Base-by-base conservation (phyloP, 2,888 invertebrate genomes). In the Aporophyla nigra region DNA sequence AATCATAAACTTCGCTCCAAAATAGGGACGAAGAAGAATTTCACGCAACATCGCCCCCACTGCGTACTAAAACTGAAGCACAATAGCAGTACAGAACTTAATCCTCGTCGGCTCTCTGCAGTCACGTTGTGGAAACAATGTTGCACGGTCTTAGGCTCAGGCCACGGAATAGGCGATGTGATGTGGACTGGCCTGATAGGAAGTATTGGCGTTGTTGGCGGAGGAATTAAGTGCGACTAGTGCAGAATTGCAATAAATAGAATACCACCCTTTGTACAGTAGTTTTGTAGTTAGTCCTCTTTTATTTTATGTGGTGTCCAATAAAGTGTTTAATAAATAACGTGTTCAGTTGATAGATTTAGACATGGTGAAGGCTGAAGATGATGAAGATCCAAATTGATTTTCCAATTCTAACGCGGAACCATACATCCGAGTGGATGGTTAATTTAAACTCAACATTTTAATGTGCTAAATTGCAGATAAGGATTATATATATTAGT, bases 101-200 rank as follows among this genome's bases (percentile, higher is more conserved):
- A 92, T 92, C 92, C 91, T 72, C 83, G 53, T 82, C 74, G 86
- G 83, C 85, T 73, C 78, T 75, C 84, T 81, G 76, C 85, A 87
- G 91, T 88, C 92, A 92, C 92, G 92, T 90, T 90, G 86, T 24
- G 88, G 85, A 84, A 90, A 92, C 91, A 91, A 84, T 85, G 83
- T 80, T 86, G 90, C 89, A 89, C 83, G 87, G 80, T 76, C 80
- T 86, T 82, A 80, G 71, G 77, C 56, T 77, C 53, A 81, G 78
- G 84, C 83, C 66, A 40, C 58, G 70, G 79, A 83, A 79, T 75
- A 83, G 54, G 82, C 85, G 81, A 66, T 73, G 76, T 68, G 78
- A 77, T 77, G 49, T 51, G 49, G 33, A 66, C 71, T 67, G 43
- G 61, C 58, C 71, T 70, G 62, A 73, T 76, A 75, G 72, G 71